Evolutionary conservation across 64 coral and sea anemone genomes (phyloP).

Genomic region (Porites australiensis): DNA sequence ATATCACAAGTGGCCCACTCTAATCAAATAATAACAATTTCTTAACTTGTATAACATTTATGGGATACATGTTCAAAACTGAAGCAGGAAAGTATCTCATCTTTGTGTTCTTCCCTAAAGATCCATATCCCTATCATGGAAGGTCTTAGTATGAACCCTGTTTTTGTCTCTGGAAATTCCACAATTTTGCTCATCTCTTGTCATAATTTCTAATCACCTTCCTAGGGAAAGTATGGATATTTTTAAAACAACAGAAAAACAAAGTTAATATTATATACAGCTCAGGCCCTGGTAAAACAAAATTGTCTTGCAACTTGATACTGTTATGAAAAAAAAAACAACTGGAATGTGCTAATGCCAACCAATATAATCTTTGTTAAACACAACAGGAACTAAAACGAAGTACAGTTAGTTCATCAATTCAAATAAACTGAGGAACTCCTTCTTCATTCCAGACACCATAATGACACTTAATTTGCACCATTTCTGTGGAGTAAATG

Average conservation of each 20-base stretch:
- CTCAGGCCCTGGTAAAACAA: background rate
- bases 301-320: background rate
- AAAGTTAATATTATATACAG: background rate
- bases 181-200: background rate
- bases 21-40: conserved; percentile 37
- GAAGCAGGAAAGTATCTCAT: background rate
- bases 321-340: background rate
- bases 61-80: background rate
- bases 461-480: conserved; percentile 38
- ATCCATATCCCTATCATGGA: background rate
- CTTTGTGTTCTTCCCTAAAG: background rate
- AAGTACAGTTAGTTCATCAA: background rate
- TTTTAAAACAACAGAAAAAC: background rate
- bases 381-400: background rate
- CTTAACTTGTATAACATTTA: background rate
- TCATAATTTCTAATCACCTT: conserved; percentile 1
- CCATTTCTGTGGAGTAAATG: conserved; percentile 18
- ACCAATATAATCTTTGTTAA: background rate
- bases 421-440: conserved; percentile 30
- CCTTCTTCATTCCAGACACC: conserved; percentile 37
- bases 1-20: conserved; percentile 28
- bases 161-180: too few species aligned
- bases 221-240: conserved; percentile 24
- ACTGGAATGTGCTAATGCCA: background rate
- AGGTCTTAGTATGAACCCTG: too few species aligned